Percentiles rank a stretch among this genome's conserved stretches.
Conservation (phyloP, 2,888 invertebrate genomes). For the Eudasyphora cyanicolor region DNA sequence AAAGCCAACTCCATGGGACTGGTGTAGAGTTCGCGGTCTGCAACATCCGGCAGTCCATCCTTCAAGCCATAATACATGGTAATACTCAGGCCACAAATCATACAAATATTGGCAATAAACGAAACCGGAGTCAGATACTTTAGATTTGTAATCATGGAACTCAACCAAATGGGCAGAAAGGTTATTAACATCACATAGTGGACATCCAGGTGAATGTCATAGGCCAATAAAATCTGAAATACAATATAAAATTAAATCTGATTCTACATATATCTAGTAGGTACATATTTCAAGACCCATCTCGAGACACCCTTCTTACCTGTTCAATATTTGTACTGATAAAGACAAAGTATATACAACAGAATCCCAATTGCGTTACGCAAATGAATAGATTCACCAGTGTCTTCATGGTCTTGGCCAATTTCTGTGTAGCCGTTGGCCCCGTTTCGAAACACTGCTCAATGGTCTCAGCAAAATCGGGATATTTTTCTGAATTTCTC, state of each 20-base stretch:
- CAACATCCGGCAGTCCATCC: constrained; percentile 85
- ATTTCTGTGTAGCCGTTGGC: constrained; percentile 83
- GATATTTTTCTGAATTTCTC: constrained; percentile 82
- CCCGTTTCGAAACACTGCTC: constrained; percentile 90
- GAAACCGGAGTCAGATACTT: constrained; percentile 89
- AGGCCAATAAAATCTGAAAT: constrained; percentile 85
- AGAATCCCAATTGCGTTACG: constrained; percentile 98
- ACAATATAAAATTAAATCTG: neutral
- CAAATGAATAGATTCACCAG: constrained; percentile 93
- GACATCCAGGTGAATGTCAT: constrained; percentile 83
- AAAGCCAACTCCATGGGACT: constrained; percentile 86
- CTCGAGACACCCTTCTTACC: constrained; percentile 80
- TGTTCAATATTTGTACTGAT: constrained; percentile 92
- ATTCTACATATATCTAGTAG: neutral
- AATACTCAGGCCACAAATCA: constrained; percentile 85
- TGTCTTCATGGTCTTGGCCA: constrained; percentile 84
- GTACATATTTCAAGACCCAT: neutral
- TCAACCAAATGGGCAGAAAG: constrained; percentile 86
- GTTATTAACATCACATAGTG: constrained; percentile 88
- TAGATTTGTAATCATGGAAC: constrained; percentile 88
- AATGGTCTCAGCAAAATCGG: constrained; percentile 91
- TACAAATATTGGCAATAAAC: constrained; percentile 87
- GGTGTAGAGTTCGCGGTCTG: constrained; percentile 83
- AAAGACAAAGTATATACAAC: constrained; percentile 98
- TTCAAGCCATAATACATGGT: constrained; percentile 89